These are phyloP conservation scores for Pangasius larnaudii DNA, from an alignment of 2,797 vertebrate genomes.

Conservation along the genomic window DNA sequence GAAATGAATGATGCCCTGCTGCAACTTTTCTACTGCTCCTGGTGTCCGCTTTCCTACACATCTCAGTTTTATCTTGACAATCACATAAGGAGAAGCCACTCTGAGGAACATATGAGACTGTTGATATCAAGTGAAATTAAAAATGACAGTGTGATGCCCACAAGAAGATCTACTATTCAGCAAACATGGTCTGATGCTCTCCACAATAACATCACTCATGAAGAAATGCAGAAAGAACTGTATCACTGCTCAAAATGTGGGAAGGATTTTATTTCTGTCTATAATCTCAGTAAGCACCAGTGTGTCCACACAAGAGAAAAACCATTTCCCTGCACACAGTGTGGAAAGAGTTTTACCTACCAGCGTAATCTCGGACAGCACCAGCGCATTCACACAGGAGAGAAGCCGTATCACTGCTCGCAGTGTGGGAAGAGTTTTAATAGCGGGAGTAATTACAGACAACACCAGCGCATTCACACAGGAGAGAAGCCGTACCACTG, in stretches of 20 bases:
- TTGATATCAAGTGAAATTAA: background rate
- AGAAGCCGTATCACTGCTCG: background rate
- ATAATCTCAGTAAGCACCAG: background rate
- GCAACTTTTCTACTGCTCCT: background rate
- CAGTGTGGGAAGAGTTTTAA: background rate
- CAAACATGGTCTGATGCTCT: background rate
- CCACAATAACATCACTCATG: background rate
- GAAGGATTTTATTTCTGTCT: background rate
- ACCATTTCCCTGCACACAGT: background rate
- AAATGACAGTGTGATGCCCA: background rate
- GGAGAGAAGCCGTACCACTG: background rate
- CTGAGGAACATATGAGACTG: background rate
- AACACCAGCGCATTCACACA: background rate
- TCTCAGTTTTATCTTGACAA: background rate
- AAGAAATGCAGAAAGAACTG: background rate
- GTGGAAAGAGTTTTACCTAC: background rate
- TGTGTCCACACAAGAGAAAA: background rate
- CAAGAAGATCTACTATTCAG: background rate
- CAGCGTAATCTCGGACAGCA: background rate
- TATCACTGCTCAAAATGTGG: background rate
- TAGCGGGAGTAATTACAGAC: background rate
- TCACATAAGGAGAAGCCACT: background rate
- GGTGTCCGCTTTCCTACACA: conserved; percentile 10
- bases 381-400: background rate
- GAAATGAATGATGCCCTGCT: background rate